Evolutionary conservation across 2,888 invertebrate species (phyloP), one percentile per base, ranked within the genome.

Genomic region (Prosopocoilus inquinatus): DNA sequence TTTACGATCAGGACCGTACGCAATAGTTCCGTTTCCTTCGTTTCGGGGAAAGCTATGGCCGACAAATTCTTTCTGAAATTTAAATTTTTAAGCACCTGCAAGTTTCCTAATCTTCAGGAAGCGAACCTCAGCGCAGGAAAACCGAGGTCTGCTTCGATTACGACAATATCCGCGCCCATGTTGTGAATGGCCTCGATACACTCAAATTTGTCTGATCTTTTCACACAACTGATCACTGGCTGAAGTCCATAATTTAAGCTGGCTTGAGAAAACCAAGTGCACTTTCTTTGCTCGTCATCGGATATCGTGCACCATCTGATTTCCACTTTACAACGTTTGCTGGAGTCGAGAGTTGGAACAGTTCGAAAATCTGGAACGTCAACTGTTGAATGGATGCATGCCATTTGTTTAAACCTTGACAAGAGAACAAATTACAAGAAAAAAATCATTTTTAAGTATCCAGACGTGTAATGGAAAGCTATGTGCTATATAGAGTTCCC

Each of bases 291-390:
- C 66, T 88, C 88, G 0, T 65, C 61, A 0, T 71, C 56, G 2
- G 79, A 80, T 3, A 78, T 68, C 0, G 86, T 85, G 69, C 88
- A 88, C 87, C 87, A 87, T 52, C 80, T 80, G 0, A 82, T 68
- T 11, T 61, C 64, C 61, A 68, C 66, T 11, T 69, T 66, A 49
- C 73, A 71, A 15, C 57, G 55, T 47, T 63, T 60, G 55, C 58
- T 61, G n/a, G 50, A 52, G 52, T 63, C 57, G 46, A 64, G 52
- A 5, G 61, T 53, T 13, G 41, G 41, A 9, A 15, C 13, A 5
- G 11, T 9, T 9, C 41, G 41, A 15, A 41, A 41, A 11, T 41
- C 41, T 41, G 9, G 9, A 41, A 41, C 12, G 41, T 15, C 13
- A 33, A 46, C 12, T 53, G 9, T 32, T 32, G 9, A 28, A 47